Evolutionary conservation across 2,113 vertebrate species (phyloP).

Genomic region (Ciconia stormi): DNA sequence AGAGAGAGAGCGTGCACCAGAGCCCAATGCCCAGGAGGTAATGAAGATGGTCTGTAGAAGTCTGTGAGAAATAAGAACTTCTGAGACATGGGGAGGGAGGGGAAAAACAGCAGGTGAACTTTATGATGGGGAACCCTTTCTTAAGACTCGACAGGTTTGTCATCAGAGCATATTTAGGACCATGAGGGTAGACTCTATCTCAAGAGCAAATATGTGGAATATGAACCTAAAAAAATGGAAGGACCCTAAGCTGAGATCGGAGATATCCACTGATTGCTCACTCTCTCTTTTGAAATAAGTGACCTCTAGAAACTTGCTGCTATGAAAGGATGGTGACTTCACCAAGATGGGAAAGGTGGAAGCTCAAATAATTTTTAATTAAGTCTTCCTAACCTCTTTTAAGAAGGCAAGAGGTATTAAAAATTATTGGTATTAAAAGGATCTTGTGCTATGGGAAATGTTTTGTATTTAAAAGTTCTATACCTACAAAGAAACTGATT

Average conservation of each 20-base stretch:
- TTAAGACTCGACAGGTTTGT: not conserved
- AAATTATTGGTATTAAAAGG: not conserved
- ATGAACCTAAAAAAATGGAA: not conserved
- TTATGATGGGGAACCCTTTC: not conserved
- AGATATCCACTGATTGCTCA: not conserved
- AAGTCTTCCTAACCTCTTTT: not conserved
- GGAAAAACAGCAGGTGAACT: not conserved
- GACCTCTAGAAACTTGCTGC: not conserved
- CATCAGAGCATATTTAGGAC: not conserved
- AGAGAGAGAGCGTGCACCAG: fast-evolving
- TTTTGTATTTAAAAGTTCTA: not conserved
- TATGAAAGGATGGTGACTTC: not conserved
- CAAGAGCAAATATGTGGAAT: not conserved
- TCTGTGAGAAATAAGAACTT: not conserved
- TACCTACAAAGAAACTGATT: not conserved
- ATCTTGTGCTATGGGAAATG: not conserved
- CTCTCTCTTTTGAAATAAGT: not conserved
- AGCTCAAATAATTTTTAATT: not conserved
- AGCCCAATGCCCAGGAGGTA: not conserved
- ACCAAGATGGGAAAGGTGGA: not conserved
- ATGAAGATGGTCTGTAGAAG: not conserved
- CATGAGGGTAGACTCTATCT: not conserved
- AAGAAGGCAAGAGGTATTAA: not conserved
- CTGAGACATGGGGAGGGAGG: not conserved
- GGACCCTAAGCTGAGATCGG: not conserved